A percentile compares a stretch with the other conserved stretches of the same genome.
phyloP scores from a whole-genome alignment of 2,888 invertebrate species.

The Bruchidius siliquastri region DNA sequence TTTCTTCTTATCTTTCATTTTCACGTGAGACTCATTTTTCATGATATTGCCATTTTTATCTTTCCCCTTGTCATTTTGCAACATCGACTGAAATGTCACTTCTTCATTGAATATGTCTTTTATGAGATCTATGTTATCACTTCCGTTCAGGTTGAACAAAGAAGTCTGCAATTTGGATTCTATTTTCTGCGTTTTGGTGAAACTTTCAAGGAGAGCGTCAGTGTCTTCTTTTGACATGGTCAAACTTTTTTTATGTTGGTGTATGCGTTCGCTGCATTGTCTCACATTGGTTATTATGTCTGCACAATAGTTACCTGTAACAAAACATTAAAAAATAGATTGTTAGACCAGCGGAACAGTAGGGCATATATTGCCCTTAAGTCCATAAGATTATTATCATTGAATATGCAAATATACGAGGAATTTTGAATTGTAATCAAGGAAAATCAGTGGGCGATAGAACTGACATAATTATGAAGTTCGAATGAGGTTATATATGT shows the following conservation, averaged over 20 bases:
- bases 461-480: no score
- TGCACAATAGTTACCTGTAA: constrained; percentile 28
- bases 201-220: constrained; percentile 50
- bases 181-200: constrained; percentile 52
- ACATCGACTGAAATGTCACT: constrained; percentile 27
- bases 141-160: constrained; percentile 22
- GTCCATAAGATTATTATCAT: no score
- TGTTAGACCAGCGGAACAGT: no score
- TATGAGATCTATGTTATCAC: constrained; percentile 36
- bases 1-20: constrained; percentile 51
- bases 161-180: constrained; percentile 47
- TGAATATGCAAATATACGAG: no score
- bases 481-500: no score
- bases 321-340: neutral
- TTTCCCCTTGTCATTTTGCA: constrained; percentile 17
- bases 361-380: no score
- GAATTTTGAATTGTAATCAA: no score
- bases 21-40: constrained; percentile 31
- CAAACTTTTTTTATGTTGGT: constrained; percentile 52
- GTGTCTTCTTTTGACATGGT: constrained; percentile 49
- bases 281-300: constrained; percentile 35
- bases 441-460: no score
- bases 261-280: constrained; percentile 40
- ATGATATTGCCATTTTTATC: constrained; percentile 23
- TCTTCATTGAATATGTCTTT: constrained; percentile 40